Evolutionary conservation across 2,113 vertebrate genomes (phyloP).

Genomic region (Gymnobelideus leadbeateri): DNA sequence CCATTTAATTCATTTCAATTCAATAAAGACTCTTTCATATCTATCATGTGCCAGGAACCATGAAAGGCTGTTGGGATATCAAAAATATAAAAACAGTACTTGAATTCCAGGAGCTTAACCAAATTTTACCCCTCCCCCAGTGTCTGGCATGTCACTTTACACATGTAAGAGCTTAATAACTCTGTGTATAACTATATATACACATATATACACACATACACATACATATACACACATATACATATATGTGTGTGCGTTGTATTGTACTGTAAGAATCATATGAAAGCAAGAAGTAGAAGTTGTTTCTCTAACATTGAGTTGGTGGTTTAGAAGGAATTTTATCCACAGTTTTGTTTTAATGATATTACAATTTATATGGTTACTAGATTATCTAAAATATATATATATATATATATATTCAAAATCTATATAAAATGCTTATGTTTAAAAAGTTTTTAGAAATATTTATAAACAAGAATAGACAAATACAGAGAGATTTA

Average conservation of each 20-base stretch:
- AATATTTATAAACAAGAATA: background rate
- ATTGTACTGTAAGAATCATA: background rate
- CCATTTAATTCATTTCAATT: background rate
- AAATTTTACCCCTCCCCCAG: background rate
- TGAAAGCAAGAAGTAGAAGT: background rate
- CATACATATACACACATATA: too few relatives aligned
- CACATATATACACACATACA: too few relatives aligned
- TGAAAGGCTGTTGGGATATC: background rate
- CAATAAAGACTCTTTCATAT: background rate
- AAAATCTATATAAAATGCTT: too few relatives aligned
- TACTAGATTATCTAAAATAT: background rate
- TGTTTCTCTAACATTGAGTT: background rate
- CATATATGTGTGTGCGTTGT: too few relatives aligned
- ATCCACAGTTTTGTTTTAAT: background rate
- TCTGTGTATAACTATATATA: background rate
- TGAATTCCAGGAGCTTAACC: background rate
- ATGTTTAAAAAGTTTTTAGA: too few relatives aligned
- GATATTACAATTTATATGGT: background rate
- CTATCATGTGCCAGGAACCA: background rate
- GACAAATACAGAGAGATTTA: background rate
- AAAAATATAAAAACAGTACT: background rate
- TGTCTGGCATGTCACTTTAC: background rate
- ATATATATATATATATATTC: too few relatives aligned
- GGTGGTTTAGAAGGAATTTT: background rate
- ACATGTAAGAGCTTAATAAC: background rate